These are phyloP conservation scores for Drosophila ustulata DNA, from an alignment of 2,888 invertebrate species.

Conservation along the genomic window DNA sequence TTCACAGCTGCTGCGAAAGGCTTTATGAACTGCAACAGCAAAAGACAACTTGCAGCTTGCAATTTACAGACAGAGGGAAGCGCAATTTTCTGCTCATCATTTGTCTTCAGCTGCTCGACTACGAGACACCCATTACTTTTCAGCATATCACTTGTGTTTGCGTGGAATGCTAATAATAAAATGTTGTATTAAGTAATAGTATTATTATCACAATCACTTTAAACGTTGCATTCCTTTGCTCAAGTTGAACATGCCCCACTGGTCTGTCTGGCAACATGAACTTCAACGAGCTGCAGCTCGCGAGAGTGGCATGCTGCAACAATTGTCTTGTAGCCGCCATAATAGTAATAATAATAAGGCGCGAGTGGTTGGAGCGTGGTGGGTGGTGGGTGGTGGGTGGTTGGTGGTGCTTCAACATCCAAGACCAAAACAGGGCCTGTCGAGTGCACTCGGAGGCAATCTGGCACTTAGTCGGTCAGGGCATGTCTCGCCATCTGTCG, in stretches of 20 bases:
- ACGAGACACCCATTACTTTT: neutral
- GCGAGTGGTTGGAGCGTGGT: constrained; percentile 20
- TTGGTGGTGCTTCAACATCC: constrained; percentile 20
- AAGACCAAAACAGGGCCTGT: constrained; percentile 26
- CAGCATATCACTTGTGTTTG: neutral
- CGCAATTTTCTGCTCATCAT: constrained; percentile 25
- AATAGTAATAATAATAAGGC: constrained; percentile 40
- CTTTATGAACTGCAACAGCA: constrained; percentile 58
- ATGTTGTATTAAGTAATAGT: neutral
- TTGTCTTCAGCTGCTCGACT: constrained; percentile 6
- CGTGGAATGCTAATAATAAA: neutral
- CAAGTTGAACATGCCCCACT: constrained; percentile 5
- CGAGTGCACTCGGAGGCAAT: constrained; percentile 33
- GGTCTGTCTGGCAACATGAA: constrained; percentile 8
- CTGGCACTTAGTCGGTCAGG: constrained; percentile 29
- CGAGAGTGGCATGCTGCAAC: constrained; percentile 26
- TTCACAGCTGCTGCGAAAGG: constrained; percentile 65
- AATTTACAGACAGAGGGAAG: constrained; percentile 28
- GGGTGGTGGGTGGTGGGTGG: neutral
- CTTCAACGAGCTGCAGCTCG: constrained; percentile 22
- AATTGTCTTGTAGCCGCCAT: constrained; percentile 46
- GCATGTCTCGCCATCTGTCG: constrained; percentile 17
- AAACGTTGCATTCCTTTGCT: neutral
- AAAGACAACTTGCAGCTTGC: constrained; percentile 45
- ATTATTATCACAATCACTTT: neutral